Evolutionary conservation across 23 tunicate species (phyloP), one percentile per base, ranked within the genome.

Genomic region (Clavelina lepadiformis): DNA sequence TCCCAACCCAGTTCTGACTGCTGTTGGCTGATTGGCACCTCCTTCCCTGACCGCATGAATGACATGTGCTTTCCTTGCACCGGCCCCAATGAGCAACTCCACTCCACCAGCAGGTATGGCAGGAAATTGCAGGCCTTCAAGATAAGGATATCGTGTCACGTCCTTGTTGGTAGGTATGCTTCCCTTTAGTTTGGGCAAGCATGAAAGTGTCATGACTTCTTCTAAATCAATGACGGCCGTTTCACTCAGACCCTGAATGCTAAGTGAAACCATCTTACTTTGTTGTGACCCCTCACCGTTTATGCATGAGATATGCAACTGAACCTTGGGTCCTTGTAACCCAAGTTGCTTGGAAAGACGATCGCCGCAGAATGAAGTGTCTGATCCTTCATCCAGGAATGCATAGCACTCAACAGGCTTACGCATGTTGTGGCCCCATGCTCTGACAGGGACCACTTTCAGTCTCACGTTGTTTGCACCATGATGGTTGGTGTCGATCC

Each of bases 81-180:
- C 65, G 21, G 52, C 65, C 18, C 77, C 52, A 35, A 57, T 56
- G 19, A 56, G 33, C 1, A 71, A 19, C 2, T 57, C 77, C 6
- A 71, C 65, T 36, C 25, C 27, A 57, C 3, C 15, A 33, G 38
- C n/a, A n/a, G n/a, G n/a, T n/a, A n/a, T n/a, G n/a, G n/a, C n/a
- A n/a, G n/a, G n/a, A n/a, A n/a, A n/a, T n/a, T n/a, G n/a, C n/a
- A 71, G 2, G 2, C 34, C 74, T 22, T 26, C 11, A 2, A 68
- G 41, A 52, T 68, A 19, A 31, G 38, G 22, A 28, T 68, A 68
- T 1, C 30, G 45, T 25, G 28, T 31, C 27, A 68, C 74, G 52
- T 68, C 61, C 4, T n/a, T 27, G 2, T 8, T 6, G 3, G 44
- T 24, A 15, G 61, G 62, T 38, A 44, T 65, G 24, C 61, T 68